Evolutionary conservation across 2,113 vertebrate genomes (phyloP), one percentile per base, ranked within the genome.

Genomic region (Gopherus evgoodei): DNA sequence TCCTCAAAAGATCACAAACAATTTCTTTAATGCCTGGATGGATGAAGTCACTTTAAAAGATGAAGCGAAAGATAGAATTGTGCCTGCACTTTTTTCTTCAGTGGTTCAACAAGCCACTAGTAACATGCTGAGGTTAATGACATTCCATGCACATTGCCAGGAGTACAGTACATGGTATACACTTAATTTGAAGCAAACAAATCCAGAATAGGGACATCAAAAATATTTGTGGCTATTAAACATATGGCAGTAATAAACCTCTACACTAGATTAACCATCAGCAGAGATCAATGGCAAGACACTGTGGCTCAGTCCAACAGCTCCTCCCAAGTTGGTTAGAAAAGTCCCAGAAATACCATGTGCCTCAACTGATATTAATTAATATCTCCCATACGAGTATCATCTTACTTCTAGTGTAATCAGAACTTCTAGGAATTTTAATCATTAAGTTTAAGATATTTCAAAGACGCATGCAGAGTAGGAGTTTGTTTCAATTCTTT

Each of bases 201-300:
- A 62, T 89, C 90, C 84, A 94, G 56, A 96, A 95, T 85, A 92
- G 93, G 91, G 94, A 89, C 69, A 94, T 90, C 85, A 96, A 95
- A 0, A 59, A 65, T 29, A 88, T 93, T 57, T 95, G 90, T 29
- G 22, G 10, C 89, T 49, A 52, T 88, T 95, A 87, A 96, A 89
- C 81, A 95, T 72, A 65, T 72, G 59, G n/a, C n/a, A 53, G 52
- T 82, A 88, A 88, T 7, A 87, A 94, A 84, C 1, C 49, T 89
- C 31, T 62, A 16, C 13, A 86, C 90, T 50, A 93, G 35, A 86
- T 35, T 87, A 95, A 90, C 54, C 52, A 79, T 87, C 80, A 90
- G 27, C 29, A 19, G 19, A 49, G 65, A 84, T 96, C 78, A 31
- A 25, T n/a, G 89, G 87, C 38, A 90, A 94, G 88, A 83, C 42